These are phyloP conservation scores for Drosophila bipectinata DNA, from an alignment of 1,140 invertebrate species.

Conservation along the genomic window DNA sequence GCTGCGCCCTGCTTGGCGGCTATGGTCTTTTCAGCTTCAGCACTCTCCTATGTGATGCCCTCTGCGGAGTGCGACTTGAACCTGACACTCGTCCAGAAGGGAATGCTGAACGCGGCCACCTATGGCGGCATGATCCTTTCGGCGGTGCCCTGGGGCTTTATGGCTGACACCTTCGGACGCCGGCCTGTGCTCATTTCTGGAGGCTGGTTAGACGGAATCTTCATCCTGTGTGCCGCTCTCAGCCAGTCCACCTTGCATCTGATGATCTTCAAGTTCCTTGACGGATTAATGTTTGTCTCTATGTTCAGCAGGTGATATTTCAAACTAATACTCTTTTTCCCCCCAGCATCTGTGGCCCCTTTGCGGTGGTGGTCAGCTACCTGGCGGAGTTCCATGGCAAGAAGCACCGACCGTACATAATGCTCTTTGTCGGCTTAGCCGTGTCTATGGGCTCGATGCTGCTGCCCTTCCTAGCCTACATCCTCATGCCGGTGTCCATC, in stretches of 20 bases:
- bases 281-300: slow-evolving; percentile 88
- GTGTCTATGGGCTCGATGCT: slow-evolving; percentile 85
- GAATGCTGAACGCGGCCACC: slow-evolving; percentile 87
- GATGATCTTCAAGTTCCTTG: slow-evolving; percentile 89
- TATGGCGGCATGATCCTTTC: slow-evolving; percentile 93
- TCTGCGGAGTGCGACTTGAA: slow-evolving; percentile 89
- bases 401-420: slow-evolving; percentile 86
- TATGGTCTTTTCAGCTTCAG: slow-evolving; percentile 87
- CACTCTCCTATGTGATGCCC: slow-evolving; percentile 88
- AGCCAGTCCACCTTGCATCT: slow-evolving; percentile 89
- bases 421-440: slow-evolving; percentile 87
- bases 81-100: slow-evolving; percentile 87
- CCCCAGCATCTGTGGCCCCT: slow-evolving; percentile 88
- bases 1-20: slow-evolving; percentile 87
- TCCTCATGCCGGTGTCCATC: slow-evolving; percentile 83
- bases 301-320: not conserved
- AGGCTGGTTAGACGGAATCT: slow-evolving; percentile 87
- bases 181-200: slow-evolving; percentile 88
- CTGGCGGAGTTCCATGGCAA: slow-evolving; percentile 88
- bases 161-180: slow-evolving; percentile 91
- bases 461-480: slow-evolving; percentile 85
- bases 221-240: slow-evolving; percentile 87
- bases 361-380: slow-evolving; percentile 88
- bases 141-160: slow-evolving; percentile 91
- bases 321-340: not conserved